phyloP scores from a whole-genome alignment of 2,113 vertebrate species.

The Oncorhynchus gorbuscha region DNA sequence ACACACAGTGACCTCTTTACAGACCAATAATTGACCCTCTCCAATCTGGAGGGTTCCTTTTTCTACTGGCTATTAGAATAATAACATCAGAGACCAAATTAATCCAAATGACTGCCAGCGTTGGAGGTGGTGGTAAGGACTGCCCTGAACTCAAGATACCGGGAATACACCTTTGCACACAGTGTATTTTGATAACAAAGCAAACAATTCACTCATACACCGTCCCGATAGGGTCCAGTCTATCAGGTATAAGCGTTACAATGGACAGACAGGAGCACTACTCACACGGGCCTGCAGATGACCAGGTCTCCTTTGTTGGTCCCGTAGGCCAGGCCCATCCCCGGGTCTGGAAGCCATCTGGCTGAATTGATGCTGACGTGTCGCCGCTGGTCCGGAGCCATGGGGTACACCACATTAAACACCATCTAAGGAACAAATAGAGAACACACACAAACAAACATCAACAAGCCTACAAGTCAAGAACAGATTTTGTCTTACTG shows the following conservation, averaged over 20 bases:
- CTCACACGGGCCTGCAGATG: slow-evolving; percentile 98
- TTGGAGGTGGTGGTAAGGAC: neutral
- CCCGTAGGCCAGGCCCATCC: slow-evolving; percentile 94
- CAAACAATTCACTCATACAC: no score
- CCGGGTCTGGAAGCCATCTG: slow-evolving; percentile 95
- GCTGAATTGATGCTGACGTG: slow-evolving; percentile 99
- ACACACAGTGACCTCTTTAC: slow-evolving; percentile 40
- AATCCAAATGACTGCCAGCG: neutral
- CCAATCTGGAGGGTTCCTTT: slow-evolving; percentile 55
- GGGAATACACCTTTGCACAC: neutral
- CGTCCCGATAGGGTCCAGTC: neutral
- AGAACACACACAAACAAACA: slow-evolving; percentile 33
- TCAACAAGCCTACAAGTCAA: no score
- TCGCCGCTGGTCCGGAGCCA: slow-evolving; percentile 96
- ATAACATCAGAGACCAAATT: slow-evolving; percentile 36
- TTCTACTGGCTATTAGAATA: slow-evolving; percentile 35
- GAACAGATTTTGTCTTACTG: no score
- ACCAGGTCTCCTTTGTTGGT: slow-evolving; percentile 99
- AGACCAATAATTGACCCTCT: slow-evolving; percentile 41
- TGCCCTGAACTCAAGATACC: neutral
- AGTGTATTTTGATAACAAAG: neutral
- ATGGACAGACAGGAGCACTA: slow-evolving; percentile 55
- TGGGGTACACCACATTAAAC: slow-evolving; percentile 97
- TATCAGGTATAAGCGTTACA: neutral
- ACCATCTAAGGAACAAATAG: slow-evolving; percentile 81